Evolutionary conservation across 2,888 invertebrate genomes (phyloP).

Genomic region (Diaprepes abbreviatus): DNA sequence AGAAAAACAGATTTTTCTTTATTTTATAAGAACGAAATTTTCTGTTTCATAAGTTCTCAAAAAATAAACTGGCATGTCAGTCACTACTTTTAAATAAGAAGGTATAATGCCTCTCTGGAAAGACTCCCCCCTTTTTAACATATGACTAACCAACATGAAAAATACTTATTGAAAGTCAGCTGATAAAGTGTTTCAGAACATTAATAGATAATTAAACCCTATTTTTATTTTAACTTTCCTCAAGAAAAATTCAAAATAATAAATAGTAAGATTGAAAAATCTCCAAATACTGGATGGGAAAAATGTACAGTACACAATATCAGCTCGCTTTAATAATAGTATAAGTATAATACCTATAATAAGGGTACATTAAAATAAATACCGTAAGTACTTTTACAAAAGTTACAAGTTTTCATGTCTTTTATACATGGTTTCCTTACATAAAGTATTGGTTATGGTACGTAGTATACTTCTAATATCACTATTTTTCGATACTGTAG

Average conservation of each 20-base stretch:
- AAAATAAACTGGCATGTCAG: neutral
- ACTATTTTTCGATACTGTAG: conserved; percentile 8
- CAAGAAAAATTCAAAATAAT: no score
- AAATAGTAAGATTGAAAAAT: no score
- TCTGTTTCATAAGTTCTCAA: neutral
- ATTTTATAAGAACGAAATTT: conserved; percentile 3
- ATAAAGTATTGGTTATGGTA: neutral
- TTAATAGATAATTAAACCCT: no score
- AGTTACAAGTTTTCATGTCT: neutral
- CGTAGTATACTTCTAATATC: conserved; percentile 13
- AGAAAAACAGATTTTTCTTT: neutral
- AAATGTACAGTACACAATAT: no score
- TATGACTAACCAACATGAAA: no score
- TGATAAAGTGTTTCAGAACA: neutral
- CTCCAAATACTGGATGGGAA: no score
- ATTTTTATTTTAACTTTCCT: no score
- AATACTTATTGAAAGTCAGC: no score
- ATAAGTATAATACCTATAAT: neutral
- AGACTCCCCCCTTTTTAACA: neutral
- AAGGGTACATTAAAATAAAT: neutral
- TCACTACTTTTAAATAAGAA: neutral
- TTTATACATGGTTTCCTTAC: neutral
- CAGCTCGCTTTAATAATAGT: neutral
- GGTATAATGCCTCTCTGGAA: neutral
- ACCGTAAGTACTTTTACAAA: neutral